Conservation (phyloP, 2,888 invertebrate genomes). For the Catocala sponsa region DNA sequence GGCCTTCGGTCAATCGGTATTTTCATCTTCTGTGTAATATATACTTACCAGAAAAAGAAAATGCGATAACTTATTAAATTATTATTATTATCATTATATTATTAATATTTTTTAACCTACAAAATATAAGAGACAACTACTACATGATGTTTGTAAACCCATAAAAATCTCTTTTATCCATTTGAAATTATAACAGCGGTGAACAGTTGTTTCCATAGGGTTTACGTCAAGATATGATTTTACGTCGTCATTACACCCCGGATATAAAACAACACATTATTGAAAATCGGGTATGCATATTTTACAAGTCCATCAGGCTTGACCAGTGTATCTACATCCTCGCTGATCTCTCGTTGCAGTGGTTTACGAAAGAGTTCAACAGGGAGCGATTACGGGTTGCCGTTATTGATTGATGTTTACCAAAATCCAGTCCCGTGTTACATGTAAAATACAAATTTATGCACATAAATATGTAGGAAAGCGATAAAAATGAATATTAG, state of each 20-base stretch:
- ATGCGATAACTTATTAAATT: too few relatives aligned
- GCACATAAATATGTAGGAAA: background rate
- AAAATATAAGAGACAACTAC: too few relatives aligned
- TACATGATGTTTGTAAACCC: too few relatives aligned
- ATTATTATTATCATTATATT: too few relatives aligned
- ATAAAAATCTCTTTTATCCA: too few relatives aligned
- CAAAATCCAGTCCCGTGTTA: background rate
- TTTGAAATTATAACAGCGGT: too few relatives aligned
- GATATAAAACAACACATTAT: background rate
- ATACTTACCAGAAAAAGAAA: too few relatives aligned
- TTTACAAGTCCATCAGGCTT: background rate
- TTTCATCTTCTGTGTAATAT: too few relatives aligned
- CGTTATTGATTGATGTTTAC: slow-evolving; percentile 8
- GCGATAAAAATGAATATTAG: slow-evolving; percentile 1
- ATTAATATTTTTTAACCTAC: too few relatives aligned
- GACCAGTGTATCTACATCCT: background rate
- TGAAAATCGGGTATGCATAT: background rate
- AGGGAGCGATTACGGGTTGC: slow-evolving; percentile 3
- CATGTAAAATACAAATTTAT: background rate
- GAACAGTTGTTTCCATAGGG: too few relatives aligned
- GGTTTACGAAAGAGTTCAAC: slow-evolving; percentile 6
- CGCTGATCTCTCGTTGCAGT: background rate
- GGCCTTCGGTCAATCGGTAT: too few relatives aligned
- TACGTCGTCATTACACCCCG: background rate
- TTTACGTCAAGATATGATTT: background rate